A percentile compares a stretch with the other conserved stretches of the same genome.
Evolutionary conservation across 2,888 invertebrate species (phyloP).

Genomic region (Drosophila incognita): DNA sequence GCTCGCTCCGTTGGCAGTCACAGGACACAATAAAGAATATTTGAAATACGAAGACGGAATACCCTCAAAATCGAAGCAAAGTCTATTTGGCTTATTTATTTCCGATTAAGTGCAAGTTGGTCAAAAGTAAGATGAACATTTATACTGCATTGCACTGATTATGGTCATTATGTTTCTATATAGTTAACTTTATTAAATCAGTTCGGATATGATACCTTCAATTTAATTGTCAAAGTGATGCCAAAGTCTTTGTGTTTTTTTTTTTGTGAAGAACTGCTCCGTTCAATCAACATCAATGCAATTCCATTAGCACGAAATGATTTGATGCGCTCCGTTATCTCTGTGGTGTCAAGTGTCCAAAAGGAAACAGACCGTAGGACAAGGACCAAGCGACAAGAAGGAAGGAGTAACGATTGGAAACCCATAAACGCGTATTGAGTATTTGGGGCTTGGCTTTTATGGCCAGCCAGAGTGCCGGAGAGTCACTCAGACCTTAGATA

Average conservation of each 20-base stretch:
- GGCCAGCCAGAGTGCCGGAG: constrained; percentile 15
- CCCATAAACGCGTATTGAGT: constrained; percentile 63
- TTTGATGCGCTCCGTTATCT: constrained; percentile 67
- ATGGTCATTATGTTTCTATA: not conserved
- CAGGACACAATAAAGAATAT: not conserved
- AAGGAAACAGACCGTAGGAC: constrained; percentile 20
- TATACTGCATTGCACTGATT: not conserved
- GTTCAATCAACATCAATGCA: constrained; percentile 78
- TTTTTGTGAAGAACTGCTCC: constrained; percentile 32
- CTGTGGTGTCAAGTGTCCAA: constrained; percentile 43
- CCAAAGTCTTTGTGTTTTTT: constrained; percentile 1
- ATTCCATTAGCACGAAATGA: constrained; percentile 82
- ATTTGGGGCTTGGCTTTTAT: constrained; percentile 43
- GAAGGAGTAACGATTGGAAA: constrained; percentile 66
- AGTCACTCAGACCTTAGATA: constrained; percentile 35
- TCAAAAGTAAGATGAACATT: not conserved
- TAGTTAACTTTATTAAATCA: not conserved
- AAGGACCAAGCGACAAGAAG: constrained; percentile 31
- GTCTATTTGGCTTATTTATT: not conserved
- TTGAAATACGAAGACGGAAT: not conserved
- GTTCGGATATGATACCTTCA: not conserved
- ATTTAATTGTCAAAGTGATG: constrained; percentile 5
- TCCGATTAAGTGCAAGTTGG: not conserved
- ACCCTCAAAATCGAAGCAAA: constrained; percentile 2
- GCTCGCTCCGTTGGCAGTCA: not conserved